These are phyloP conservation scores for Cydia splendana DNA, from an alignment of 1,140 invertebrate species.

Conservation along the genomic window DNA sequence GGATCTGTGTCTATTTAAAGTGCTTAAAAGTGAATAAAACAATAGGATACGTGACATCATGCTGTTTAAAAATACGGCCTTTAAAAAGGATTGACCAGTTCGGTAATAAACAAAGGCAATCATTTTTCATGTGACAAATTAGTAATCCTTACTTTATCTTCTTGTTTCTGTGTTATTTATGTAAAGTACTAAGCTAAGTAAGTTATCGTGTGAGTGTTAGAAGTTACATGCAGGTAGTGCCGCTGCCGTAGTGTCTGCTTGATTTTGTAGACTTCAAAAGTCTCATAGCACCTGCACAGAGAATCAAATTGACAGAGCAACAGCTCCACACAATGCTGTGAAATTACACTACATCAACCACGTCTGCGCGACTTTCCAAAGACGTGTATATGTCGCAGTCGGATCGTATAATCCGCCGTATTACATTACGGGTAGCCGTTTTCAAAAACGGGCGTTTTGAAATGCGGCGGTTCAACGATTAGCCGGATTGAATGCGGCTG, in stretches of 20 bases:
- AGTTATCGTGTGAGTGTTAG: no score
- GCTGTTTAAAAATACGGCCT: neutral
- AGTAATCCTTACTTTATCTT: neutral
- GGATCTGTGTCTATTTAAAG: neutral
- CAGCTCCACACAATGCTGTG: no score
- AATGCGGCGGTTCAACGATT: no score
- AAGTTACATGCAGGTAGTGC: neutral
- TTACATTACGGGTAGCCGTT: no score
- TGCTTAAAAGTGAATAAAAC: constrained; percentile 7
- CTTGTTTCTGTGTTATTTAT: neutral
- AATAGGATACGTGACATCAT: constrained; percentile 7
- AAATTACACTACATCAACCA: no score
- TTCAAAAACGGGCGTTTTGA: no score
- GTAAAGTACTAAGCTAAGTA: neutral
- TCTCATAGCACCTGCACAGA: neutral
- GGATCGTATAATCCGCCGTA: no score
- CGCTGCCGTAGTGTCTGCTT: neutral
- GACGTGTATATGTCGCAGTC: no score
- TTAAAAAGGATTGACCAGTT: neutral
- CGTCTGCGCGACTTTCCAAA: no score
- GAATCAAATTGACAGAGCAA: neutral
- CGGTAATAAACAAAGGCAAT: neutral
- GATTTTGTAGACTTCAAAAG: neutral
- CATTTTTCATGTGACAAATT: neutral
- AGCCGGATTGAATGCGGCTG: no score